Evolutionary conservation across 2,797 vertebrate species (phyloP), one percentile per base, ranked within the genome.

Genomic region (Phataginus tricuspis): DNA sequence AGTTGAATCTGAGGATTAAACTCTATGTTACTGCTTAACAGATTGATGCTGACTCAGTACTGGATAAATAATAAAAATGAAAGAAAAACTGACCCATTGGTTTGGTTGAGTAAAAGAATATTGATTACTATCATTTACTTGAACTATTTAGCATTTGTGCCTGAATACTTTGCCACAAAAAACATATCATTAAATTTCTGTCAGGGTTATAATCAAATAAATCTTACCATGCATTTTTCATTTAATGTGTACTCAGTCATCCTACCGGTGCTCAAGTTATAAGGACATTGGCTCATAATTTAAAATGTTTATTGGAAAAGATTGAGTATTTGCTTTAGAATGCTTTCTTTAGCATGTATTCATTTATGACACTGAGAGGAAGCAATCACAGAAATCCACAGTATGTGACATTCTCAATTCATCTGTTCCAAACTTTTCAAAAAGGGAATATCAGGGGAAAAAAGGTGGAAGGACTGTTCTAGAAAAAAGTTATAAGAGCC

Each of bases 201-300:
- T 87, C 79, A 86, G 79, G 78, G 34, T 51, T 94, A 42, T 75
- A 82, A 92, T 72, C 34, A 85, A 69, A 72, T 64, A 84, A 92
- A 27, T 68, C 49, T 27, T 86, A 29, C 29, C 12, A 29, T 89
- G 19, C 1, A 68, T n/a, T n/a, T 0, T 92, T 74, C 51, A 79
- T 18, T 69, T 79, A 59, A 23, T 66, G 21, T 80, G 39, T 72
- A 42, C 27, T 68, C 64, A 78, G 45, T 77, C 9, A 64, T 75
- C 23, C n/a, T 89, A 59, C 29, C 78, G 39, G 45, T 78, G 39
- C 27, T 89, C 31, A 85, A 51, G 21, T 85, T 90, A 37, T 27
- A 51, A 84, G n/a, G 49, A 88, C 57, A 31, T 53, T 79, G 85
- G 79, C n/a, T 31, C n/a, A 15, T 68, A 80, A 85, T 4, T 88